phyloP scores from a whole-genome alignment of 2,888 invertebrate species.

The Troglohyphantes excavatus region DNA sequence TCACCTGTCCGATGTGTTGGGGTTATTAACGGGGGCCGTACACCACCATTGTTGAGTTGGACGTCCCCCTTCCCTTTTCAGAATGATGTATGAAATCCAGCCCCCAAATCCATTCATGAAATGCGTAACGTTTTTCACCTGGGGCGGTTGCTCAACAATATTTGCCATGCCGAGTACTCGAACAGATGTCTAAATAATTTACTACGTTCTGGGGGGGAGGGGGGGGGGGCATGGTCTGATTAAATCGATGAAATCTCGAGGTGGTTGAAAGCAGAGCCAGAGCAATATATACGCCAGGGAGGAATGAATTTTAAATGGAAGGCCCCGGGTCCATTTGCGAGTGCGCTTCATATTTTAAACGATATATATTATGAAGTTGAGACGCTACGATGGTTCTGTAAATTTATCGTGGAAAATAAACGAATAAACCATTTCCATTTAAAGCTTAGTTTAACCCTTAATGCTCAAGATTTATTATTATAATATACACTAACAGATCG shows the following conservation, averaged over 20 bases:
- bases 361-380: too few relatives aligned
- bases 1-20: conserved; percentile 29
- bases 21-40: conserved; percentile 34
- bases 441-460: too few relatives aligned
- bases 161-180: neutral
- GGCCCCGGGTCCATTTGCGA: too few relatives aligned
- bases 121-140: neutral
- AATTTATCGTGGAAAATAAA: too few relatives aligned
- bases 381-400: too few relatives aligned
- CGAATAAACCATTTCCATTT: too few relatives aligned
- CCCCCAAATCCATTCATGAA: conserved; percentile 34
- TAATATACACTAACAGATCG: too few relatives aligned
- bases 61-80: neutral
- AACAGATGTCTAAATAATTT: conserved; percentile 41
- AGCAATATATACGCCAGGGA: neutral
- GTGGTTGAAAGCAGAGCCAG: neutral
- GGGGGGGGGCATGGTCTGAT: neutral
- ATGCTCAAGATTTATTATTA: too few relatives aligned
- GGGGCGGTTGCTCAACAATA: conserved; percentile 21
- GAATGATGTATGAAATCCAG: conserved; percentile 15
- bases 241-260: neutral
- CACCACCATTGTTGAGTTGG: conserved; percentile 36
- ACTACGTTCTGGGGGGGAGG: neutral
- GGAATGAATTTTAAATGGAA: neutral
- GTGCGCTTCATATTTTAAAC: too few relatives aligned